Evolutionary conservation across 1,140 invertebrate species (phyloP).

Genomic region (Amphibalanus amphitrite): DNA sequence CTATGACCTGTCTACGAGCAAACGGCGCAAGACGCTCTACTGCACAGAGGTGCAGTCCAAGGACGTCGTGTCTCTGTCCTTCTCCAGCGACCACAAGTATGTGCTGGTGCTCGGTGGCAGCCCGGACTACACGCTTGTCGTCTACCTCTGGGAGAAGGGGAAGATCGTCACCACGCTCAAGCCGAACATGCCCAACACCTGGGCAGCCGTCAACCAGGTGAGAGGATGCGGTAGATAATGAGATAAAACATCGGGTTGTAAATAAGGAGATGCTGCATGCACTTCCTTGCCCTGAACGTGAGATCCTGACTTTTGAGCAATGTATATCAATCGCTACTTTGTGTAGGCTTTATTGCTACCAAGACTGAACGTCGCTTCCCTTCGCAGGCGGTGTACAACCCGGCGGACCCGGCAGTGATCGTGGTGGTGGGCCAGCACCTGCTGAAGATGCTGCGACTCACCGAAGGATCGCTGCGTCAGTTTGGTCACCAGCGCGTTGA

Average conservation of each 20-base stretch:
- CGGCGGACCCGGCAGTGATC: slow-evolving; percentile 50
- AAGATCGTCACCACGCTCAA: slow-evolving; percentile 57
- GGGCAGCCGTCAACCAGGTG: neutral
- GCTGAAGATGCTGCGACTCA: slow-evolving; percentile 56
- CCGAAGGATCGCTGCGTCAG: slow-evolving; percentile 60
- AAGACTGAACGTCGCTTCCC: too few species aligned
- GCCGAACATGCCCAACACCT: slow-evolving; percentile 27
- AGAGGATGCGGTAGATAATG: slow-evolving; percentile 5
- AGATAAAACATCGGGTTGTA: too few species aligned
- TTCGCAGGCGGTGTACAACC: slow-evolving; percentile 46
- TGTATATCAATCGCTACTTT: too few species aligned
- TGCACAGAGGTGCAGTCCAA: slow-evolving; percentile 24
- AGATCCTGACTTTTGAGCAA: too few species aligned
- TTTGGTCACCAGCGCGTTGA: slow-evolving; percentile 68
- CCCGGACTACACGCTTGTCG: slow-evolving; percentile 59
- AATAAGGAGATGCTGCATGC: too few species aligned
- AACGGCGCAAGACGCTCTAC: slow-evolving; percentile 28
- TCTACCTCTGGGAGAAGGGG: slow-evolving; percentile 67
- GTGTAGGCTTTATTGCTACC: too few species aligned
- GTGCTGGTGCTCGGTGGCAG: slow-evolving; percentile 55
- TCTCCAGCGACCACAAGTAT: slow-evolving; percentile 58
- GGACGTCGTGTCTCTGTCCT: slow-evolving; percentile 51
- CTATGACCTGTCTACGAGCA: slow-evolving; percentile 30
- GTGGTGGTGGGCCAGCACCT: slow-evolving; percentile 50
- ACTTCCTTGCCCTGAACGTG: too few species aligned